A percentile compares a stretch with the other conserved stretches of the same genome.
Evolutionary conservation across 1,140 invertebrate species (phyloP).

Genomic region (Mercenaria mercenaria): DNA sequence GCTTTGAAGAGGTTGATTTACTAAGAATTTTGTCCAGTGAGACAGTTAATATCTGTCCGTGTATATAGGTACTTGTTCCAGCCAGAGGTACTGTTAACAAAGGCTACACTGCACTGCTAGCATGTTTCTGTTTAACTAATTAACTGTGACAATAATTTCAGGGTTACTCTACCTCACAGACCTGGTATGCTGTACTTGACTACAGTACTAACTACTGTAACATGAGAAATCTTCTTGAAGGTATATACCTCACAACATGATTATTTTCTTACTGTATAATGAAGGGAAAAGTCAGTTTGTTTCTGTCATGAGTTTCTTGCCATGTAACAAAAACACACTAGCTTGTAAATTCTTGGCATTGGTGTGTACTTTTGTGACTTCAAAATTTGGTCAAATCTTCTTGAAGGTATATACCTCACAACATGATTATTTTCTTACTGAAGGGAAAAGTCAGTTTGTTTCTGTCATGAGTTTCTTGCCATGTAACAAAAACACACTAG

Average conservation of each 20-base stretch:
- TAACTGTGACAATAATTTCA: no score
- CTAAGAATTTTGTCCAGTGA: no score
- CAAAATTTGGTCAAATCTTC: no score
- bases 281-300: no score
- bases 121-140: no score
- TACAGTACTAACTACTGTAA: constrained; percentile 88
- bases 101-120: no score
- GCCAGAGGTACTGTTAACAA: no score
- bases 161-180: constrained; percentile 86
- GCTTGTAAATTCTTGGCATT: not conserved
- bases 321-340: not conserved
- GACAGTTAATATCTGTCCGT: no score
- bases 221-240: constrained; percentile 86
- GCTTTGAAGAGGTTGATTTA: no score
- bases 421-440: not conserved
- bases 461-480: not conserved
- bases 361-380: no score
- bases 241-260: constrained; percentile 58
- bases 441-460: no score
- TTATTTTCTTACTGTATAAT: not conserved
- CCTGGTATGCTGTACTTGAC: constrained; percentile 87
- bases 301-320: not conserved
- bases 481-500: not conserved
- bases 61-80: no score
- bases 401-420: constrained; percentile 79